Evolutionary conservation across 2,113 vertebrate species (phyloP), one percentile per base, ranked within the genome.

Genomic region (Macrotus californicus): DNA sequence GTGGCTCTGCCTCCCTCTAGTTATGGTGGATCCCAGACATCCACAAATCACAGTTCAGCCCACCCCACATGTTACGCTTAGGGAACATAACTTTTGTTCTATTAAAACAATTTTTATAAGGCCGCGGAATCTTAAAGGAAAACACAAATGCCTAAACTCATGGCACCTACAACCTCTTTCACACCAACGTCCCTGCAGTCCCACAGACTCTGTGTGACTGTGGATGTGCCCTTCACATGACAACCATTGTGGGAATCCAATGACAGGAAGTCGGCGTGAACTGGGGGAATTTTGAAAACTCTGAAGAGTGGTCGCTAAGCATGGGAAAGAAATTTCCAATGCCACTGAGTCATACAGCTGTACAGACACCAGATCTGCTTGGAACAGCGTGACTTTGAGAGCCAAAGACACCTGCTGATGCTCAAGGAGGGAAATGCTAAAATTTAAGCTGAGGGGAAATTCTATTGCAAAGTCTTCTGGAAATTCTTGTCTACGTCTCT

Each of bases 371-470:
- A 77, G 59, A 70, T 72, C 34, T 82, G 34, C 76, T 77, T 59
- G n/a, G 50, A 88, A 89, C 59, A 77, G 21, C 72, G 15, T 75
- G 85, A 91, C 75, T 93, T 88, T 90, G 67, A 94, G 61, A 50
- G 61, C 39, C 61, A 89, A 92, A 77, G 76, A 84, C 14, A 94
- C 80, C 84, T 89, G 52, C 66, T 91, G 82, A 83, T 87, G 21
- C 69, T 95, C 43, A 36, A 16, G 66, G n/a, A 77, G 34, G 34
- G 70, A 95, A 61, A 59, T 82, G 70, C 75, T 56, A 5, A 84
- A 95, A 96, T 66, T 81, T 79, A 93, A 88, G 80, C 84, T 94
- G 46, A 82, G 29, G 46, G 36, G 52, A 92, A 77, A 82, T 82
- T 48, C 77, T 72, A 92, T 84, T 66, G 29, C 81, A 84, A 72